Percentiles rank a stretch among this genome's conserved stretches.
Evolutionary conservation across 1,140 invertebrate genomes (phyloP).

Genomic region (Drosophila ambigua): DNA sequence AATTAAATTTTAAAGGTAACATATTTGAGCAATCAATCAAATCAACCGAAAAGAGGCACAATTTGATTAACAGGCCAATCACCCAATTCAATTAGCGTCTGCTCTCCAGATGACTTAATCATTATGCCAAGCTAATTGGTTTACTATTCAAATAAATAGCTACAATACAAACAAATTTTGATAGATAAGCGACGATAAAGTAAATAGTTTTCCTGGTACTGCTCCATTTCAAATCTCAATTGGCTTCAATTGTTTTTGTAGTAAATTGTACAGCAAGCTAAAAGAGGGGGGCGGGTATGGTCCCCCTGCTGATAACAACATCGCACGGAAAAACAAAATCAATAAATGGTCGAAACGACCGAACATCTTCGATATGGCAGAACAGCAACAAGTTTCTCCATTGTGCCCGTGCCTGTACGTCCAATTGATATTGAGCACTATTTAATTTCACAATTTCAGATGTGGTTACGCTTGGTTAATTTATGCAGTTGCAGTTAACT

Average conservation of each 20-base stretch:
- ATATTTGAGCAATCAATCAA: not conserved
- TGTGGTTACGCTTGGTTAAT: conserved; percentile 13
- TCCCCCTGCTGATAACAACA: conserved; percentile 27
- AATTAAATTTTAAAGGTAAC: conserved; percentile 34
- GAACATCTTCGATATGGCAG: not conserved
- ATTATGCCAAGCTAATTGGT: not conserved
- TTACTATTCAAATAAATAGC: conserved; percentile 12
- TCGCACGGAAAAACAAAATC: conserved; percentile 44
- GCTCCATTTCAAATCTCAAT: not conserved
- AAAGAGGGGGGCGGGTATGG: not conserved
- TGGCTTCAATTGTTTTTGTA: conserved; percentile 20
- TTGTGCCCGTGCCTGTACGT: not conserved
- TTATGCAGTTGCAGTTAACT: conserved; percentile 22
- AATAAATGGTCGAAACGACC: conserved; percentile 30
- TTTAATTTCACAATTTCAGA: too few species aligned
- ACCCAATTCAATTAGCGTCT: conserved; percentile 34
- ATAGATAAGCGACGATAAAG: conserved; percentile 19
- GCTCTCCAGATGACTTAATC: conserved; percentile 1
- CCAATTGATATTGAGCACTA: conserved; percentile 14
- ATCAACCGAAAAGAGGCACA: not conserved
- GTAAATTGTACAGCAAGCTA: conserved; percentile 17
- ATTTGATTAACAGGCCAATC: conserved; percentile 20
- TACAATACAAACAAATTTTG: conserved; percentile 26
- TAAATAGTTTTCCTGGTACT: not conserved
- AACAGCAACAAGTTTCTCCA: conserved; percentile 37